Evolutionary conservation across 2,888 invertebrate species (phyloP).

Genomic region (Taenaris catops): DNA sequence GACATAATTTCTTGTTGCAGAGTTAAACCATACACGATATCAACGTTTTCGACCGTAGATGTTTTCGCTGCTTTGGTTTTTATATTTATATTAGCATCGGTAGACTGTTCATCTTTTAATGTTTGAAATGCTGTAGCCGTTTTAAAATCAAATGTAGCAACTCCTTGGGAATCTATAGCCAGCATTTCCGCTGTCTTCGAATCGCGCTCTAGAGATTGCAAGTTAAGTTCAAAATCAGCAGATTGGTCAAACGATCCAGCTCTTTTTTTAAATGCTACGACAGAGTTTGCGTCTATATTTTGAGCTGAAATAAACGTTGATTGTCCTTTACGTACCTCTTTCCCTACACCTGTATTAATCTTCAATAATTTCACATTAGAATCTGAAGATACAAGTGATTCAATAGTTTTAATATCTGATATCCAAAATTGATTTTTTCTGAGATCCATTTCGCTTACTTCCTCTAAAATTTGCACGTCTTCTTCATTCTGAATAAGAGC

Average conservation of each 20-base stretch:
- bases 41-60: constrained; percentile 3
- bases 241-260: constrained; percentile 2
- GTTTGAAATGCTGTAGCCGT: constrained; percentile 1
- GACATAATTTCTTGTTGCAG: not conserved
- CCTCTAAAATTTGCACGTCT: constrained; percentile 4
- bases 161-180: constrained; percentile 1
- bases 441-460: constrained; percentile 4
- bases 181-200: not conserved
- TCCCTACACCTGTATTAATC: not conserved
- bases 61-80: constrained; percentile 2
- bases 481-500: constrained; percentile 2
- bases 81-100: constrained; percentile 3
- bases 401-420: constrained; percentile 12
- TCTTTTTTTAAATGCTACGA: constrained; percentile 2
- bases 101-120: not conserved
- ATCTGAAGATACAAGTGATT: constrained; percentile 9
- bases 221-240: constrained; percentile 6
- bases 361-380: constrained; percentile 4
- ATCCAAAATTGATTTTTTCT: constrained; percentile 8
- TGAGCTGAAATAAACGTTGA: not conserved
- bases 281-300: not conserved
- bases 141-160: constrained; percentile 3
- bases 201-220: not conserved
- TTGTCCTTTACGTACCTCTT: not conserved
- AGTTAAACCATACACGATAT: constrained; percentile 5